Base-by-base conservation (phyloP, 2,888 invertebrate species). In the Synanthedon vespiformis region DNA sequence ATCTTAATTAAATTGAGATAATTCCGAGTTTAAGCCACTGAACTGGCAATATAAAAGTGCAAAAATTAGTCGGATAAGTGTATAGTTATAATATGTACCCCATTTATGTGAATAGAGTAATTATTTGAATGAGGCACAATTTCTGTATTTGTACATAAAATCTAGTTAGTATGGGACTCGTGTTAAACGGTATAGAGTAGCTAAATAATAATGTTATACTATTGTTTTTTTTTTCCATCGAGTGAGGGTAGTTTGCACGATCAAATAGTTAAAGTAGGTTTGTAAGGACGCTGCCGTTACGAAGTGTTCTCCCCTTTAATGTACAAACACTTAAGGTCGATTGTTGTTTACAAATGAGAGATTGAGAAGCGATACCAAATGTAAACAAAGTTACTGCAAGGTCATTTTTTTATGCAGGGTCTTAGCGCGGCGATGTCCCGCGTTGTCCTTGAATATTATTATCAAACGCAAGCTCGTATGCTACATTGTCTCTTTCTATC, bases 1-100 rank as follows among this genome's bases (percentile, higher is more conserved):
- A 72, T 84, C 85, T 84, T 84, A 78, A 84, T 84, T 69, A 82
- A 85, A 84, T 84, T 84, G 78, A 85, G 83, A 84, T 84, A 74
- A 22, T 84, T 81, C 80, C 83, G 82, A 81, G 85, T 86, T 86
- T 85, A 85, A 84, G 84, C 83, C 84, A 80, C 65, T 74, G 67
- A 79, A 74, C 71, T 80, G 85, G 85, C 84, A 77, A 80, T 81
- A 80, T 80, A 70, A 85, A 80, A 87, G 86, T 87, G 85, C 86
- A 87, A 86, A 85, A 80, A 74, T 34, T 83, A 84, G 81, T 68
- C 62, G 65, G 67, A 66, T 82, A 82, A 85, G 81, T 85, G 82
- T 86, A 83, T 68, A 68, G 77, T 81, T 22, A 82, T 70, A 77
- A 77, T 68, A 57, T 67, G 75, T 80, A 80, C 80, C 77, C 76